These are phyloP conservation scores for Odontomyia ornata DNA, from an alignment of 2,888 invertebrate species.

Conservation along the genomic window DNA sequence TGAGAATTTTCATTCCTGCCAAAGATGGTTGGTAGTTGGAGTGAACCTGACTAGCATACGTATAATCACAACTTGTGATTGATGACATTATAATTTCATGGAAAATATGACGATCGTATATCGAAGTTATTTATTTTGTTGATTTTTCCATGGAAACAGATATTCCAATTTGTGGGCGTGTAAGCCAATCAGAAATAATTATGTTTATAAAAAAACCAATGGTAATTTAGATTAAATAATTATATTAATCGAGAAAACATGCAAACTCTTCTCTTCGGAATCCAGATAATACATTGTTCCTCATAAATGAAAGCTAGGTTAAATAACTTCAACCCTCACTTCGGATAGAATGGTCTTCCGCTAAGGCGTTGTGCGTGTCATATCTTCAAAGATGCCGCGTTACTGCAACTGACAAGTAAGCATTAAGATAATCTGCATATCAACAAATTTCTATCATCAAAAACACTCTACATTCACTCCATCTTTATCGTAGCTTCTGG, in stretches of 20 bases:
- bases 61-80: constrained; percentile 36
- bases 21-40: too few species aligned
- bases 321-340: too few species aligned
- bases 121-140: constrained; percentile 27
- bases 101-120: constrained; percentile 37
- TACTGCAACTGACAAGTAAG: not conserved
- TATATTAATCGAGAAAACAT: too few species aligned
- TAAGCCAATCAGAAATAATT: not conserved
- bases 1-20: constrained; percentile 21
- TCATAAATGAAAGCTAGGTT: too few species aligned
- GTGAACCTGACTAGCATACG: not conserved
- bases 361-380: too few species aligned
- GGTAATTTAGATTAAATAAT: too few species aligned
- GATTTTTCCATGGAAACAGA: not conserved
- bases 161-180: not conserved
- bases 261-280: too few species aligned
- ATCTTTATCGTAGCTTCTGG: not conserved
- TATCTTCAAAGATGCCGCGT: not conserved
- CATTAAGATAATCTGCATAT: not conserved
- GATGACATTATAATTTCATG: constrained; percentile 43
- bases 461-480: not conserved
- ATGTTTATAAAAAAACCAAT: too few species aligned
- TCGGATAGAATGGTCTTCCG: too few species aligned
- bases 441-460: not conserved
- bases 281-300: too few species aligned